Base-by-base conservation (phyloP, 2,888 invertebrate genomes). In the Epinotia nisella region DNA sequence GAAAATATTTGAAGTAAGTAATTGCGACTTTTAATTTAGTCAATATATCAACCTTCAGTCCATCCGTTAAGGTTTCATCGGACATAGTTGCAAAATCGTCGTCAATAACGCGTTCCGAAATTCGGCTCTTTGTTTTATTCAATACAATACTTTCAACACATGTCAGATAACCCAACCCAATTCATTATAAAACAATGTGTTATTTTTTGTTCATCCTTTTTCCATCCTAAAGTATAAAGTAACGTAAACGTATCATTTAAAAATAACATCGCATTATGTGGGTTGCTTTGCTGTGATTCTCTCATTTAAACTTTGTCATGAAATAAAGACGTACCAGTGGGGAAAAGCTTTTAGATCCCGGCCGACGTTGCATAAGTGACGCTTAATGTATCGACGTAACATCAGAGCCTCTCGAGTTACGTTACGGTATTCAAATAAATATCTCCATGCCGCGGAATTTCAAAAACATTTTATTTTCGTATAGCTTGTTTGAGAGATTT, bases 351-450 rank as follows among this genome's bases (percentile, higher is more conserved):
- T 67, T 49, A 58, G 65, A 39, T 56, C 56, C 45, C 58, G n/a
- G 17, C 41, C 19, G 45, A 11, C 39, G 56, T n/a, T 17, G n/a
- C 29, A 58, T 67, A 59, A 67, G 67, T 56, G 58, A 19, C 17
- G 49, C 49, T 35, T 67, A 67, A 58, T 67, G 67, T 67, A 67
- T 58, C 56, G 67, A 59, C 58, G 58, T 19, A 45, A 45, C 17
- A 51, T 39, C 66, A 58, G 39, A 41, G 41, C 17, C 45, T 51
- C 29, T 67, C 67, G 10, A 4, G 67, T 59, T 67, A 49, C 49
- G 62, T 29, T 61, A 45, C 58, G 58, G 1, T 17, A 49, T 67
- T 58, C 58, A 58, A 29, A 67, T 45, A 67, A 56, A 67, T 67
- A 55, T 55, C 39, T 24, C 24, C n/a, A 29, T 58, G 65, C n/a